Conservation (phyloP, 2,797 vertebrate species). For the Eurystomus glaucurus region DNA sequence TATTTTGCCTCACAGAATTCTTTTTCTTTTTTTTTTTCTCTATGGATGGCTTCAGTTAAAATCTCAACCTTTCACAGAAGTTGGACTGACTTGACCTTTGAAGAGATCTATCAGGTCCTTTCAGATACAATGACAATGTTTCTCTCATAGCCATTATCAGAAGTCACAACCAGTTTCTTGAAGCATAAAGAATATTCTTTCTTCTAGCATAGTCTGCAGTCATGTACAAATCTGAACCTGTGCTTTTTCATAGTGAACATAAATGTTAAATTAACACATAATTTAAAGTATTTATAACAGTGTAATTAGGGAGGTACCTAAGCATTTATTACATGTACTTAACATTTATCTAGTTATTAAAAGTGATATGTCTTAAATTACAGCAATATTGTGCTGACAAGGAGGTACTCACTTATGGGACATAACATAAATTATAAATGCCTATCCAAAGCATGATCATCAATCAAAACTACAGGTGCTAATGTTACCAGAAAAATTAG, state of each 20-base stretch:
- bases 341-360: background rate
- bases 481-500: constrained; percentile 12
- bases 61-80: background rate
- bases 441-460: constrained; percentile 12
- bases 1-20: background rate
- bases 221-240: background rate
- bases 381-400: background rate
- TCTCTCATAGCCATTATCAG: background rate
- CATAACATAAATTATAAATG: constrained; percentile 10
- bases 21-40: background rate
- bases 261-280: background rate
- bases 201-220: background rate
- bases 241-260: background rate
- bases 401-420: background rate
- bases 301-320: background rate
- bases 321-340: background rate
- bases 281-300: background rate
- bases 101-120: background rate
- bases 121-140: background rate
- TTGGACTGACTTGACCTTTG: background rate
- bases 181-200: background rate
- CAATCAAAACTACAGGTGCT: background rate
- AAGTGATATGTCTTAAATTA: background rate
- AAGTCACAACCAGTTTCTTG: background rate
- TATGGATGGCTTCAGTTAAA: background rate